phyloP scores from a whole-genome alignment of 2,888 invertebrate species.

The Leptopilina myrica region DNA sequence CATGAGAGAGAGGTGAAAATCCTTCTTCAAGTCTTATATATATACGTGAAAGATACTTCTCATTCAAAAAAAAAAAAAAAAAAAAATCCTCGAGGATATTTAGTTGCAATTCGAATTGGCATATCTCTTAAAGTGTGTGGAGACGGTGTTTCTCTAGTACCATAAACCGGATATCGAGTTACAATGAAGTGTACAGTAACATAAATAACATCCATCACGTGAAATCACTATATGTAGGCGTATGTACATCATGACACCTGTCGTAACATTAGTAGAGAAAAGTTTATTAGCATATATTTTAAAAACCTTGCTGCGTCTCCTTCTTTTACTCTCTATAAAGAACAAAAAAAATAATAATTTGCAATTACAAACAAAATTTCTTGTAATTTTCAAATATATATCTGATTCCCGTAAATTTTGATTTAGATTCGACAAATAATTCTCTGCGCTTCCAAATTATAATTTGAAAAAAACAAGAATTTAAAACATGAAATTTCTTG shows the following conservation, averaged over 20 bases:
- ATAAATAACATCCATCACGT: constrained; percentile 1
- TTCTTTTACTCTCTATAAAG: too few relatives aligned
- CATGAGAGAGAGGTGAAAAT: constrained; percentile 10
- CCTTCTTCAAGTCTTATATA: background rate
- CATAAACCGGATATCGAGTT: constrained; percentile 29
- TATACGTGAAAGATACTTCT: background rate
- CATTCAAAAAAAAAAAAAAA: background rate
- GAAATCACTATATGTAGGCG: constrained; percentile 1
- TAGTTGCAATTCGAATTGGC: constrained; percentile 30
- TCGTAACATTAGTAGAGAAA: constrained; percentile 4
- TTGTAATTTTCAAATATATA: too few relatives aligned
- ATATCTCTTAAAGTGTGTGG: background rate
- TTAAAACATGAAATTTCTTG: too few relatives aligned
- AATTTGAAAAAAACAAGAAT: too few relatives aligned
- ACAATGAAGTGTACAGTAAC: constrained; percentile 16
- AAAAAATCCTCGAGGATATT: constrained; percentile 1
- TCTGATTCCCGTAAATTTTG: too few relatives aligned
- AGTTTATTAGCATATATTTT: constrained; percentile 29
- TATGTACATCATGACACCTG: constrained; percentile 28
- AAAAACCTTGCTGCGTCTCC: background rate
- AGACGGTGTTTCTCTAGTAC: background rate
- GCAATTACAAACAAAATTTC: background rate
- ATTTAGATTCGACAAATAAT: too few relatives aligned
- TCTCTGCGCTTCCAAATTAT: too few relatives aligned
- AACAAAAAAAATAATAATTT: background rate